Base-by-base conservation (phyloP, 2,888 invertebrate genomes). In the Epinotia ramella region DNA sequence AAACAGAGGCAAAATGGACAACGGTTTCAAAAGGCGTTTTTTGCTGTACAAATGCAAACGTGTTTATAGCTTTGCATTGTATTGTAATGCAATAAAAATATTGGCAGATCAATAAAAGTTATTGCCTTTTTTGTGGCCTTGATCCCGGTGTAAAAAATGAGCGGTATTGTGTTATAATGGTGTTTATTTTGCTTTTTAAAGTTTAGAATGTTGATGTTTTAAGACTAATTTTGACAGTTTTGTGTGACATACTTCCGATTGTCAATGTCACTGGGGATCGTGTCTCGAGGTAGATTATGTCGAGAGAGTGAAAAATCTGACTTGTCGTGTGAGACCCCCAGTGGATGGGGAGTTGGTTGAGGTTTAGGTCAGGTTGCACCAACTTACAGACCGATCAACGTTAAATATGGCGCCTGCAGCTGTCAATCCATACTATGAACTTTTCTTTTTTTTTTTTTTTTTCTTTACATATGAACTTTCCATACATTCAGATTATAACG, bases 51-150 rank as follows among this genome's bases (percentile, higher is more conserved):
- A 57, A 44, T 59, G 9, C 68, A 53, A 73, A 62, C 62, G 68
- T 68, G 73, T 63, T 68, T 73, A 73, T 49, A 7, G 56, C 28
- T 60, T 40, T 20, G 28, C 18, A 67, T 73, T 73, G 62, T 73
- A 20, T 66, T 73, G 67, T 62, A 53, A 44, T 18, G 62, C 67
- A 67, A 73, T 68, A 73, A 63, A 73, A 73, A 73, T 73, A 73
- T 73, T 73, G 73, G 68, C 68, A 63, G 68, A 68, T 73, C 67
- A 44, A 68, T 73, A 56, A 60, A 62, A 53, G 60, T 68, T 63
- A 73, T 73, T 68, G 62, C 59, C 44, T 68, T 73, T 67, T 67
- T 60, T 62, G 49, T 24, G 40, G 33, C 4, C 12, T n/a, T 66
- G 59, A 66, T 46, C 46, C 59, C 9, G 9, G 40, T 64, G 44